Percentiles rank a stretch among this genome's conserved stretches.
Evolutionary conservation across 2,797 vertebrate genomes (phyloP).

Genomic region (Falco peregrinus): DNA sequence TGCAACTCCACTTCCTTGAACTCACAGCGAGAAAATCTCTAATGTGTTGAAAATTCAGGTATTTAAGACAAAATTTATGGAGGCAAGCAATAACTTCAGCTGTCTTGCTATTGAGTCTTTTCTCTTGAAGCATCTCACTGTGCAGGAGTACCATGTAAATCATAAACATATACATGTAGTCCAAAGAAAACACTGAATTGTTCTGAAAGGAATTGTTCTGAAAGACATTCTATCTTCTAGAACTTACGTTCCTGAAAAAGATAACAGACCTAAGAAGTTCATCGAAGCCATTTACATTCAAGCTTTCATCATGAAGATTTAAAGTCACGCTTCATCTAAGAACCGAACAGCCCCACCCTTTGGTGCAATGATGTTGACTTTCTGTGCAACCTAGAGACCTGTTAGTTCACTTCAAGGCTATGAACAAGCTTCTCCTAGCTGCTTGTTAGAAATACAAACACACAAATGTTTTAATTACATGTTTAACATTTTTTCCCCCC

Average conservation of each 20-base stretch:
- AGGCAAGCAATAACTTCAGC: background rate
- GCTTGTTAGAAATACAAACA: slow-evolving; percentile 2
- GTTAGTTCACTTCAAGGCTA: slow-evolving; percentile 35
- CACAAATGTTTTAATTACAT: background rate
- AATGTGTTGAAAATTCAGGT: slow-evolving; percentile 19
- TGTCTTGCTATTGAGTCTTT: background rate
- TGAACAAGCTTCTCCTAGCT: background rate
- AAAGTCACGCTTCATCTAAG: background rate
- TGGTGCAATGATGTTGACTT: background rate
- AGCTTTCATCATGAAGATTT: background rate
- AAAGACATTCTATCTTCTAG: background rate
- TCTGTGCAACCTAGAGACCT: slow-evolving; percentile 40
- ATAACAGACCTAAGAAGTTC: background rate
- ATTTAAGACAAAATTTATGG: background rate
- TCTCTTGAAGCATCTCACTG: background rate
- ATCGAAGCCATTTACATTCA: background rate
- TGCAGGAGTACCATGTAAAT: background rate
- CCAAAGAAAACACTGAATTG: background rate
- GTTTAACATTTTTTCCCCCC: background rate
- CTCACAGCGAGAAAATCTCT: background rate
- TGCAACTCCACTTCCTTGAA: background rate
- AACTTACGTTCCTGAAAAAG: background rate
- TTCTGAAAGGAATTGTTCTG: background rate
- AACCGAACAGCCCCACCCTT: slow-evolving; percentile 8
- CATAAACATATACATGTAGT: background rate